Percentiles rank a stretch among this genome's conserved stretches.
These are phyloP conservation scores for Vanacampus margaritifer DNA, from an alignment of 2,113 vertebrate genomes.

Conservation along the genomic window DNA sequence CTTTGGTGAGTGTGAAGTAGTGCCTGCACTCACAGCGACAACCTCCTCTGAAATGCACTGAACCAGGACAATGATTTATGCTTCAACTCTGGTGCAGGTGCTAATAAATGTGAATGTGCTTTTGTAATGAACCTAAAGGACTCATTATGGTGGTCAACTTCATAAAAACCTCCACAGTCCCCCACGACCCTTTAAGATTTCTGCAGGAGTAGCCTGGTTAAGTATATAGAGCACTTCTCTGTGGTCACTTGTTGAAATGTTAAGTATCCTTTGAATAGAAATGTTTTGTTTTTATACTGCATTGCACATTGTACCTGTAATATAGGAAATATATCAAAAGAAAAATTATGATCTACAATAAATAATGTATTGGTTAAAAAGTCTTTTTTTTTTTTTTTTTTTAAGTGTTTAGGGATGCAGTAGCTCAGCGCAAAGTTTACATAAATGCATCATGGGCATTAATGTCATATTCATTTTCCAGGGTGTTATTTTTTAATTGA, in stretches of 20 bases:
- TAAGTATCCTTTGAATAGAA: conserved; percentile 69
- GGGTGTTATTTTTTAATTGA: no score
- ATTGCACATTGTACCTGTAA: conserved; percentile 75
- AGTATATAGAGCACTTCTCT: conserved; percentile 60
- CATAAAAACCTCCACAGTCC: conserved; percentile 51
- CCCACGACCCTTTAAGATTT: conserved; percentile 66
- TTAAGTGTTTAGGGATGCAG: no score
- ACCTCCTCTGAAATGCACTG: conserved; percentile 3
- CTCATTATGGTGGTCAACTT: conserved; percentile 34
- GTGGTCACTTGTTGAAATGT: conserved; percentile 54
- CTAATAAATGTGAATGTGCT: conserved; percentile 14
- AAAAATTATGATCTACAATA: conserved; percentile 67
- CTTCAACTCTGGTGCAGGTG: conserved; percentile 1
- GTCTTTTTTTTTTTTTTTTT: conserved; percentile 11
- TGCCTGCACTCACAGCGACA: conserved; percentile 8
- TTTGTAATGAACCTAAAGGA: conserved; percentile 33
- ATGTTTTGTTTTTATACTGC: conserved; percentile 72
- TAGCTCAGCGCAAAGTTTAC: no score
- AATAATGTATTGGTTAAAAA: conserved; percentile 70
- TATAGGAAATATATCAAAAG: conserved; percentile 71
- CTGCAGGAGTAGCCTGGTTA: conserved; percentile 54
- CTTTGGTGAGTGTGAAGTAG: conserved; percentile 1
- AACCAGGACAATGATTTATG: neutral
- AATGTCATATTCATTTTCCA: no score
- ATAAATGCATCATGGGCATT: no score